Evolutionary conservation across 1,140 invertebrate genomes (phyloP), one percentile per base, ranked within the genome.

Genomic region (Nylanderia fulva): DNA sequence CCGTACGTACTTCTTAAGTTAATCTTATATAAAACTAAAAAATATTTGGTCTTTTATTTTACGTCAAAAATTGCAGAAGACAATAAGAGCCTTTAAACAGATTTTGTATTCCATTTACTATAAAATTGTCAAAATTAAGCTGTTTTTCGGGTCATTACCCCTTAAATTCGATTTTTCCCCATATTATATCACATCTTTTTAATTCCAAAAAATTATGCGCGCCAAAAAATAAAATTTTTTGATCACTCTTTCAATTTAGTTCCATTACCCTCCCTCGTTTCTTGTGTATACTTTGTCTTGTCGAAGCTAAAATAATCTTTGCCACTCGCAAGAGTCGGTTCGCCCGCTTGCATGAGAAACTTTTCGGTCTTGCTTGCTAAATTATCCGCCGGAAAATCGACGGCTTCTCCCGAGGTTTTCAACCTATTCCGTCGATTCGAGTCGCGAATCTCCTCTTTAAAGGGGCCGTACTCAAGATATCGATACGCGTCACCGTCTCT

Each of bases 341-440:
- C 27, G 63, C 24, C 0, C 15, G 21, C 7, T n/a, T n/a, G 33
- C n/a, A 21, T 18, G 15, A 54, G 24, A 69, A 33, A 69, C 33
- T 69, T 42, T 6, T 11, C 29, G 36, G 24, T 80, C 24, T 56
- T 11, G 77, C 42, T 80, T 42, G 64, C 33, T 71, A 58, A 80
- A 42, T 80, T 29, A 69, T 80, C 18, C 11, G 5, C 24, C 63
- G 77, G 48, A 71, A 80, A 80, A 71, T 80, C 48, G 33, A 42
- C 15, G 52, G 18, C 24, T 21, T 69, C 18, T 33, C 21, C 24
- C 5, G 13, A 69, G 24, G 15, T 13, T 68, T 29, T 54, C 63
- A 27, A 58, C 29, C 24, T 52, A 29, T 69, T 69, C 13, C 33
- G 48, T 18, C 9, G 48, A 21, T 39, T 36, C 42, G n/a, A 63